Conservation (phyloP, 2,113 vertebrate species). For the Propithecus coquereli region DNA sequence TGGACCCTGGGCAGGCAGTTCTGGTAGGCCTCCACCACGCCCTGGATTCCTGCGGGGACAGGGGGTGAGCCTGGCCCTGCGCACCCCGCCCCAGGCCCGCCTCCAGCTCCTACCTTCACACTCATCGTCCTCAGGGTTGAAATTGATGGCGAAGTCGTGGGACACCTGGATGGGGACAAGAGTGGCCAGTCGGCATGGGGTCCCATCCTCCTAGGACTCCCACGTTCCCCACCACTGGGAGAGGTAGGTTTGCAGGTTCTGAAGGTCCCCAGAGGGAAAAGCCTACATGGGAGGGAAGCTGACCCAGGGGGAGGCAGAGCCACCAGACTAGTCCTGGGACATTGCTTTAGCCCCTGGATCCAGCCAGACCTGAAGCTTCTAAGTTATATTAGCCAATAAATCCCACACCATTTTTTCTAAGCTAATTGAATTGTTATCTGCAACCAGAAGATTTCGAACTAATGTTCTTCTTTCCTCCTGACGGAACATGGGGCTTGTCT, state of each 20-base stretch:
- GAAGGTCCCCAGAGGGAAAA: background rate
- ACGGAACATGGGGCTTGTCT: background rate
- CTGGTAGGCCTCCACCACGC: slow-evolving; percentile 96
- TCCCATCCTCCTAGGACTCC: background rate
- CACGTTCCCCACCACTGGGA: background rate
- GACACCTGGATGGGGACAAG: slow-evolving; percentile 86
- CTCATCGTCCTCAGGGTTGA: slow-evolving; percentile 94
- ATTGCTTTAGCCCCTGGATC: background rate
- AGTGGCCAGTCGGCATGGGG: background rate
- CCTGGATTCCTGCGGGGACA: slow-evolving; percentile 87
- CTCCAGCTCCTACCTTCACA: slow-evolving; percentile 89
- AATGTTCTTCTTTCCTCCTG: background rate
- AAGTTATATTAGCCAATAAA: too few relatives aligned
- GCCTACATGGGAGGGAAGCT: too few relatives aligned
- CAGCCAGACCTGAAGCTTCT: background rate
- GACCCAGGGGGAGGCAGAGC: too few relatives aligned
- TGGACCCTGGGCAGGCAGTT: slow-evolving; percentile 97
- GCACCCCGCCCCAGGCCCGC: fast-evolving
- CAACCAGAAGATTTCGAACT: background rate
- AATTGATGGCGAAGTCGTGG: slow-evolving; percentile 97
- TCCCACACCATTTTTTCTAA: background rate
- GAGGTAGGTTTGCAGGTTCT: background rate
- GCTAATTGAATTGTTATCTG: background rate
- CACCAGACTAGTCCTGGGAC: background rate
- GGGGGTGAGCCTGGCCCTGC: background rate